These are phyloP conservation scores for Spisula solida DNA, from an alignment of 2,888 invertebrate species.

Conservation along the genomic window DNA sequence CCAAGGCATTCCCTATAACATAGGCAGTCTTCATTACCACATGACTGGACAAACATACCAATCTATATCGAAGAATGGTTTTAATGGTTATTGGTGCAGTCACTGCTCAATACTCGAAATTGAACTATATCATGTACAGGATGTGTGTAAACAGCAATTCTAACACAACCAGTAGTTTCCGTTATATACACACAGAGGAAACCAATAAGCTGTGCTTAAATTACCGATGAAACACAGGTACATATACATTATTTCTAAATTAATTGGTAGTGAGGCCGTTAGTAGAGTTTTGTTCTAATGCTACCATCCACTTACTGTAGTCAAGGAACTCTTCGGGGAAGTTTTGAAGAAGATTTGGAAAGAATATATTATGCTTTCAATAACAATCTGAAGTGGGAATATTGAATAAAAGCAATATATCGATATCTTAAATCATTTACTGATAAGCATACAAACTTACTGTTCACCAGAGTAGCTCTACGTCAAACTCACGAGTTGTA, in stretches of 20 bases:
- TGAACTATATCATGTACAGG: background rate
- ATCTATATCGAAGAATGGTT: no score
- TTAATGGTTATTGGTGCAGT: no score
- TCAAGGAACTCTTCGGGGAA: background rate
- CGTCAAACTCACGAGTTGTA: background rate
- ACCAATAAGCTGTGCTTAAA: no score
- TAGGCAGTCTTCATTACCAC: no score
- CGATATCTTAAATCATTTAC: background rate
- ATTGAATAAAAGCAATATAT: background rate
- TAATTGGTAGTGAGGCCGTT: background rate
- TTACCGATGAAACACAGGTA: no score
- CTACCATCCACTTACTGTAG: background rate
- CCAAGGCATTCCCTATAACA: no score
- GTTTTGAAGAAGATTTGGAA: background rate
- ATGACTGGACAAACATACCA: no score
- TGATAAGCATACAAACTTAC: conserved; percentile 19
- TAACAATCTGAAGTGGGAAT: background rate
- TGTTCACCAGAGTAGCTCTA: background rate
- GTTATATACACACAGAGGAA: no score
- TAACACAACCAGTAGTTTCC: no score
- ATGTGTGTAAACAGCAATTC: background rate
- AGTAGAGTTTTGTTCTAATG: background rate
- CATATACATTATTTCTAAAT: no score
- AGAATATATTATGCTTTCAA: background rate
- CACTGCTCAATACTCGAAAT: no score